Conservation (phyloP, 2,888 invertebrate species). For the Andrena chrysosceles region DNA sequence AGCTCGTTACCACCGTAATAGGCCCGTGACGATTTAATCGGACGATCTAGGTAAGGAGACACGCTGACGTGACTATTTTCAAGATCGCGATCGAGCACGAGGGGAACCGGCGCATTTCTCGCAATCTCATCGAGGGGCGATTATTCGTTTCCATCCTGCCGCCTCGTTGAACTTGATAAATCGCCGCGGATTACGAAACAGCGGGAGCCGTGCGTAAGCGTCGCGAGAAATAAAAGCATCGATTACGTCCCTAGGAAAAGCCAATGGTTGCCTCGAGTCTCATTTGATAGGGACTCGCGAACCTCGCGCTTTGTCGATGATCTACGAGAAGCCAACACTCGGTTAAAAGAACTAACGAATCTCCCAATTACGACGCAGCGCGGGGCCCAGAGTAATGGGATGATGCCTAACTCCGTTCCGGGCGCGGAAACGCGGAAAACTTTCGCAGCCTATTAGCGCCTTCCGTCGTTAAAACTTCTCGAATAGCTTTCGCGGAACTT, state of each 20-base stretch:
- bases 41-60: no score
- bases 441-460: conserved; percentile 64
- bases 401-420: conserved; percentile 47
- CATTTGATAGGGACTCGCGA: neutral
- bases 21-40: no score
- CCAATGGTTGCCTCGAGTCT: neutral
- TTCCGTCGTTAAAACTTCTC: conserved; percentile 70
- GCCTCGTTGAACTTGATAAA: conserved; percentile 66
- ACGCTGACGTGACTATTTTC: conserved; percentile 23
- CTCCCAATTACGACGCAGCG: conserved; percentile 56
- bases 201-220: conserved; percentile 46
- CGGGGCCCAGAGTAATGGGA: conserved; percentile 7
- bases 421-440: conserved; percentile 58
- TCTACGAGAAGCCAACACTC: neutral
- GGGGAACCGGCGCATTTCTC: conserved; percentile 36
- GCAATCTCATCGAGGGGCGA: conserved; percentile 44
- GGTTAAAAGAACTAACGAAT: conserved; percentile 46
- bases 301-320: conserved; percentile 12
- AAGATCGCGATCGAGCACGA: conserved; percentile 55
- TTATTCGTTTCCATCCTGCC: conserved; percentile 57
- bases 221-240: conserved; percentile 11
- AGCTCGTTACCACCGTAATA: neutral
- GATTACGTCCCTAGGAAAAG: neutral
- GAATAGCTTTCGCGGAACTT: conserved; percentile 59
- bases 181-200: conserved; percentile 62